phyloP scores from a whole-genome alignment of 2,888 invertebrate species.

The Griposia aprilina region DNA sequence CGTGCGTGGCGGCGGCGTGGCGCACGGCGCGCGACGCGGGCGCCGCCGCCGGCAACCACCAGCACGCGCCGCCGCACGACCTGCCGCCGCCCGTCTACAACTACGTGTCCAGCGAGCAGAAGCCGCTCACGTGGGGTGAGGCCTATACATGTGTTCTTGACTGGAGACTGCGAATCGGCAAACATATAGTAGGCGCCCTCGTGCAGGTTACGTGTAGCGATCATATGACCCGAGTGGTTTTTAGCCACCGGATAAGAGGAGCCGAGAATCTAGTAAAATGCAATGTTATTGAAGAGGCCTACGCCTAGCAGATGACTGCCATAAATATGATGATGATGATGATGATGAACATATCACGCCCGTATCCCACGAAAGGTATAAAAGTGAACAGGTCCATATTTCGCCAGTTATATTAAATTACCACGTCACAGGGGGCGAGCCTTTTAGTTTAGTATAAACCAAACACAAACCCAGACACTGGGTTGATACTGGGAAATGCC shows the following conservation, averaged over 20 bases:
- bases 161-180: not conserved
- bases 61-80: conserved; percentile 81
- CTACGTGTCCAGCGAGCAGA: conserved; percentile 91
- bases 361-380: not conserved
- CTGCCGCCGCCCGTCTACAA: conserved; percentile 93
- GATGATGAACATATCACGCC: not conserved
- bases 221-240: not conserved
- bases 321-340: not conserved
- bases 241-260: not conserved
- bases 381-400: not conserved
- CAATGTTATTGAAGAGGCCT: not conserved
- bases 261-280: not conserved
- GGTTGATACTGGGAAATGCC: not conserved
- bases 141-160: not conserved
- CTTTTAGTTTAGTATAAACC: not conserved
- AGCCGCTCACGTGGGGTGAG: conserved; percentile 21
- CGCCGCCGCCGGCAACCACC: conserved; percentile 78
- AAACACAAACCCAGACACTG: not conserved
- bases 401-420: not conserved
- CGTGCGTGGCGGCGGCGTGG: conserved; percentile 93
- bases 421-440: not conserved
- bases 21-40: conserved; percentile 84
- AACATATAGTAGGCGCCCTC: not conserved
- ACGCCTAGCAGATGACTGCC: not conserved
- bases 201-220: not conserved